Evolutionary conservation across 2,113 vertebrate genomes (phyloP), one percentile per base, ranked within the genome.

Genomic region (Carassius gibelio): DNA sequence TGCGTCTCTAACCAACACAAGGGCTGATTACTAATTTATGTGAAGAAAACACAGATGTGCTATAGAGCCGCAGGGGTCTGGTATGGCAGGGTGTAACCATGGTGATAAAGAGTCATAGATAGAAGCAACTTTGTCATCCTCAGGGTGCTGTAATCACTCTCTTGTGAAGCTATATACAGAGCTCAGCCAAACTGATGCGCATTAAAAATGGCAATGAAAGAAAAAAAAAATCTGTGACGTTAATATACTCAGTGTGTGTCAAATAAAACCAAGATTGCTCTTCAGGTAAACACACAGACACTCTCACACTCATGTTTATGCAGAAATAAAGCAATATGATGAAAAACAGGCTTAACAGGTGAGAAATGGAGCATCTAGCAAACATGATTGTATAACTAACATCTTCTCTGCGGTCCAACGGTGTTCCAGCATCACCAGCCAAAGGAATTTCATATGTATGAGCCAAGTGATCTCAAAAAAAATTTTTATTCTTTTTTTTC

Each of bases 11-110:
- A 61, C 69, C 30, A 48, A 81, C 77, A 71, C 66, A 81, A 71
- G 71, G 11, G 26, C 77, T 62, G 77, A 85, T 85, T 81, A 74
- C 66, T 81, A 85, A 85, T 85, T 85, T 61, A 85, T 81, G 59
- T 74, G 77, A 78, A 85, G 84, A 81, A 85, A 85, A 81, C 84
- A 74, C 77, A 81, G 84, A 75, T 81, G 80, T 81, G 80, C 62
- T 19, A 81, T 50, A 69, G 80, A 64, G 77, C 84, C 42, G 69
- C 69, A 75, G 84, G 84, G 84, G 64, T 72, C 77, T 71, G 76
- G 34, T 72, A 69, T 69, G 83, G 50, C 64, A 77, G 64, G 61
- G 64, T 85, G 77, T 85, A 62, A 64, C 84, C 84, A 85, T 81
- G 68, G 84, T 74, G 78, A 81, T 69, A 81, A 81, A 85, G 62